Evolutionary conservation across 2,888 invertebrate species (phyloP).

Genomic region (Entomobrya proxima): DNA sequence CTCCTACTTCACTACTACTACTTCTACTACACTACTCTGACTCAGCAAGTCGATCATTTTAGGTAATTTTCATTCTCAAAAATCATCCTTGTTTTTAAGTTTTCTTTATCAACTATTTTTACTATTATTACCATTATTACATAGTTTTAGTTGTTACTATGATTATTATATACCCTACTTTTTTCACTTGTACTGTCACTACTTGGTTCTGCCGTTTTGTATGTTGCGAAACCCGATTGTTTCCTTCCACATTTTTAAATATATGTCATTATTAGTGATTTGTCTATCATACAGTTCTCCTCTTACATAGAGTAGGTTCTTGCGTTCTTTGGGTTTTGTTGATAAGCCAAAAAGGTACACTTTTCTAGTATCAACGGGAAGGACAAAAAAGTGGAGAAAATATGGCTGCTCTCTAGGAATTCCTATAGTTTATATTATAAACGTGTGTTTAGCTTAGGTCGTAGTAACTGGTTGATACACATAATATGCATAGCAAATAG

Average conservation of each 20-base stretch:
- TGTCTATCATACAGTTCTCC: constrained; percentile 15
- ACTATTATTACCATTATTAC: not conserved
- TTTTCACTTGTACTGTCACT: not conserved
- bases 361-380: too few species aligned
- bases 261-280: not conserved
- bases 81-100: constrained; percentile 56
- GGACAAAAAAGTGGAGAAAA: too few species aligned
- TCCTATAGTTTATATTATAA: too few species aligned
- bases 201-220: not conserved
- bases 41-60: constrained; percentile 61
- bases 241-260: not conserved
- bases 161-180: not conserved
- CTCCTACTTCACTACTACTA: constrained; percentile 48
- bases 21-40: constrained; percentile 54
- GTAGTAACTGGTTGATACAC: too few species aligned
- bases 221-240: not conserved
- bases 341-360: not conserved
- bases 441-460: too few species aligned
- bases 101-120: not conserved
- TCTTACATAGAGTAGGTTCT: not conserved
- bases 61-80: constrained; percentile 66
- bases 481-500: too few species aligned
- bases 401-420: too few species aligned
- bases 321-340: not conserved
- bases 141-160: not conserved